A percentile compares a stretch with the other conserved stretches of the same genome.
phyloP scores from a whole-genome alignment of 1,140 invertebrate genomes.

The Diachasma alloeum region DNA sequence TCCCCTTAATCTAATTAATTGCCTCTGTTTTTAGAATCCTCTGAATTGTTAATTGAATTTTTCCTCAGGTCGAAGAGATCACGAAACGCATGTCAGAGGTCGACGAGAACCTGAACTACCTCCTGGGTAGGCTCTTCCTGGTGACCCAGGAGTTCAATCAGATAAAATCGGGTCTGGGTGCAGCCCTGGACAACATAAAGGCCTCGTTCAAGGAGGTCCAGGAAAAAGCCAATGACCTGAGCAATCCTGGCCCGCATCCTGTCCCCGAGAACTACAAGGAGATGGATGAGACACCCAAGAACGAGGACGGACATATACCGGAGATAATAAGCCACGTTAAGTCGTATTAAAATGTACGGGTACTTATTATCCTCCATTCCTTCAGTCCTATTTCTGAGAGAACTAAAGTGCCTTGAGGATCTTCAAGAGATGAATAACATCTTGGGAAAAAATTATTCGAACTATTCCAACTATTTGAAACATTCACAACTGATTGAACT shows the following conservation, averaged over 20 bases:
- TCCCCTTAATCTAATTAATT: not conserved
- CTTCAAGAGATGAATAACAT: no score
- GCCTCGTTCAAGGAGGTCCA: slow-evolving; percentile 74
- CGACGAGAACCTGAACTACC: slow-evolving; percentile 85
- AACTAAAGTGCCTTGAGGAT: no score
- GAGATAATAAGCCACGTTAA: slow-evolving; percentile 28
- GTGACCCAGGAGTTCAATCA: slow-evolving; percentile 88
- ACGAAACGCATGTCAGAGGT: slow-evolving; percentile 83
- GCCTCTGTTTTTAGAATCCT: no score
- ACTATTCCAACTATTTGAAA: no score
- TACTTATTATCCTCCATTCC: no score
- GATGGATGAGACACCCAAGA: slow-evolving; percentile 39
- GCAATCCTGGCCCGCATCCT: slow-evolving; percentile 53
- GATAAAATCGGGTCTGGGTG: slow-evolving; percentile 78
- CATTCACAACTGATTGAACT: no score
- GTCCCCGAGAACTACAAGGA: slow-evolving; percentile 56
- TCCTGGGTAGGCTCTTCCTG: slow-evolving; percentile 80
- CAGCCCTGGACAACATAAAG: slow-evolving; percentile 77
- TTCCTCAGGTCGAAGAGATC: slow-evolving; percentile 73
- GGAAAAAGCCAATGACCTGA: slow-evolving; percentile 64
- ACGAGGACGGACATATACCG: slow-evolving; percentile 29
- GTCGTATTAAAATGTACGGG: slow-evolving; percentile 20
- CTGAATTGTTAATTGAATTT: not conserved
- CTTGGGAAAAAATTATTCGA: no score
- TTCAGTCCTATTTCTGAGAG: no score